Percentiles rank a stretch among this genome's conserved stretches.
Conservation (phyloP, 2,113 vertebrate species). For the Gadus chalcogrammus region DNA sequence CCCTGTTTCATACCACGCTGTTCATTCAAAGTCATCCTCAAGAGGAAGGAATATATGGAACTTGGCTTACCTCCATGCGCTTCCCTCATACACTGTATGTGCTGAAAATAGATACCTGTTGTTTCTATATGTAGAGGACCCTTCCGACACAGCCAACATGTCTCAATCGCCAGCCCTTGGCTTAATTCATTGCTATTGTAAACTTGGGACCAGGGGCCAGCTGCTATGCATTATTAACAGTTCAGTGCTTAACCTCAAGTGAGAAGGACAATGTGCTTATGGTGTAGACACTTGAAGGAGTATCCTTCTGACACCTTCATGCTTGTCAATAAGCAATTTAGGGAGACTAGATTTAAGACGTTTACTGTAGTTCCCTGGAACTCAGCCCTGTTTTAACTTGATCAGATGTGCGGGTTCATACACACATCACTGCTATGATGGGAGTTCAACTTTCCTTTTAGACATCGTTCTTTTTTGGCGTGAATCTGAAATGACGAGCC, state of each 20-base stretch:
- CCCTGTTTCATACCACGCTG: background rate
- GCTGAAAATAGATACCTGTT: background rate
- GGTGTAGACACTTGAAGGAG: background rate
- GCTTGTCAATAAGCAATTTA: background rate
- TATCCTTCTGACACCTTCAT: background rate
- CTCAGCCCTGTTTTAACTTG: background rate
- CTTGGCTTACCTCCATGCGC: background rate
- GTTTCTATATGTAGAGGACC: background rate
- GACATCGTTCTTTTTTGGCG: conserved; percentile 8
- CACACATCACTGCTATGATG: background rate
- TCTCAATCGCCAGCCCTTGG: background rate
- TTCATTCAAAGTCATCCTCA: conserved; percentile 22
- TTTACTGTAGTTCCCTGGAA: background rate
- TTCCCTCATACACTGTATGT: background rate
- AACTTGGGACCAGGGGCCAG: conserved; percentile 12
- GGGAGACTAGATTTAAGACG: background rate
- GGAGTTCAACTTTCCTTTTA: conserved; percentile 8
- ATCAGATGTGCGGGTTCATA: background rate
- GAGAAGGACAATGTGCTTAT: background rate
- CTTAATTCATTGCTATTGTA: conserved; percentile 10
- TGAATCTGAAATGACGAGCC: conserved; percentile 30
- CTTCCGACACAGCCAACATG: background rate
- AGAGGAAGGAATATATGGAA: conserved; percentile 31
- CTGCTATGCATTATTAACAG: conserved; percentile 2
- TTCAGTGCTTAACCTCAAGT: background rate